A percentile compares a stretch with the other conserved stretches of the same genome.
Conservation (phyloP, 2,797 vertebrate species). For the Leuciscus waleckii region DNA sequence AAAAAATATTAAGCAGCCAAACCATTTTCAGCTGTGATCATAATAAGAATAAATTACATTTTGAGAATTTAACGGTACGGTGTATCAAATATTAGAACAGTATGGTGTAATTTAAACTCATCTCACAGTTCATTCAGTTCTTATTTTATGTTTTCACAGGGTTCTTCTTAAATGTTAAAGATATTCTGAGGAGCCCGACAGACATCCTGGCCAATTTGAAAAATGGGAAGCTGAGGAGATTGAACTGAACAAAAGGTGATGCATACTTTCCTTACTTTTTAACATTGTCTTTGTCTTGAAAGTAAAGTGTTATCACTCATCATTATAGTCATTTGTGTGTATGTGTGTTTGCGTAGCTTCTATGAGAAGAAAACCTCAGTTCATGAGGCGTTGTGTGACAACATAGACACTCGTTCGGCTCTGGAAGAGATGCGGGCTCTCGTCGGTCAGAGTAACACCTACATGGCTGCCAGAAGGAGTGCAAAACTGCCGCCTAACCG, state of each 20-base stretch:
- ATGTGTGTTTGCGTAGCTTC: conserved; percentile 79
- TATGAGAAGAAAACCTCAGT: conserved; percentile 83
- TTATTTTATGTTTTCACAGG: conserved; percentile 73
- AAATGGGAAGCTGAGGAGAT: conserved; percentile 91
- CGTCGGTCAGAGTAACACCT: conserved; percentile 90
- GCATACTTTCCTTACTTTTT: not conserved
- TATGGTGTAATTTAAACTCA: not conserved
- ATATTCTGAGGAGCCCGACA: conserved; percentile 84
- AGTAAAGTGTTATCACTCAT: not conserved
- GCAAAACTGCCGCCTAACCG: conserved; percentile 84
- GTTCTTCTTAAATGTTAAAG: conserved; percentile 97
- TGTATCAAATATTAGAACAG: not conserved
- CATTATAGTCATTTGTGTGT: not conserved
- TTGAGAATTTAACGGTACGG: not conserved
- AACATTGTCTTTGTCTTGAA: not conserved
- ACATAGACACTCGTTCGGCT: conserved; percentile 88
- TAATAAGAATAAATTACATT: not conserved
- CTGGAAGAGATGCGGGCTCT: conserved; percentile 93
- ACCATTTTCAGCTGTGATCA: not conserved
- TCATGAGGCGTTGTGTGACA: conserved; percentile 93
- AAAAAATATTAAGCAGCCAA: not conserved
- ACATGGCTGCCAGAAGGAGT: conserved; percentile 87
- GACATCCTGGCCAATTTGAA: conserved; percentile 88
- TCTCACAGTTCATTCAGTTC: not conserved
- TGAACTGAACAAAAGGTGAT: conserved; percentile 87